Percentiles rank a stretch among this genome's conserved stretches.
Evolutionary conservation across 2,113 vertebrate species (phyloP).

Genomic region (Illadopsis cleaveri): DNA sequence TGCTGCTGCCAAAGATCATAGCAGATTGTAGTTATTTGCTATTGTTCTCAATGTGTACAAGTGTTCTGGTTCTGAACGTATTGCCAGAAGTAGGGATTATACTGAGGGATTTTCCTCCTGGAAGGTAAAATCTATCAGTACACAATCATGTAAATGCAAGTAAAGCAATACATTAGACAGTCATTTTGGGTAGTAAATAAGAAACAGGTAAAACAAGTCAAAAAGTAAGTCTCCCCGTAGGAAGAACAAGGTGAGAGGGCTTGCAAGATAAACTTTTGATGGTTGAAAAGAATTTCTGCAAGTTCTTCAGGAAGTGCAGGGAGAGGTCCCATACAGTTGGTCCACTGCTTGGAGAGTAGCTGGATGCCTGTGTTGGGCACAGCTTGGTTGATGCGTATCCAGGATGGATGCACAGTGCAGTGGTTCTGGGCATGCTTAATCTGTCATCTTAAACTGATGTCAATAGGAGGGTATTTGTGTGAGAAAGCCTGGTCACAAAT

Average conservation of each 20-base stretch:
- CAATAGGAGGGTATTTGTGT: background rate
- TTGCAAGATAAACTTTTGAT: background rate
- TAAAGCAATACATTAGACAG: background rate
- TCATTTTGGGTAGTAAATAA: background rate
- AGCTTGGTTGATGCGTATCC: background rate
- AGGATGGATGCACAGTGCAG: background rate
- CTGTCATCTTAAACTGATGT: too few species aligned
- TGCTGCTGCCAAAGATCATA: background rate
- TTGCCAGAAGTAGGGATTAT: background rate
- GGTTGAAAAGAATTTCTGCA: background rate
- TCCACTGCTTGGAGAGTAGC: background rate
- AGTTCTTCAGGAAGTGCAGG: background rate
- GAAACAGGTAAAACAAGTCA: background rate
- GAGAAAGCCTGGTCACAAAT: background rate
- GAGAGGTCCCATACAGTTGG: background rate
- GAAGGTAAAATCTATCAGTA: background rate
- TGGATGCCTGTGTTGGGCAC: background rate
- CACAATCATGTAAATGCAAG: background rate
- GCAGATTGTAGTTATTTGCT: background rate
- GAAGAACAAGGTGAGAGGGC: background rate
- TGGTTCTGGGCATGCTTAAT: background rate
- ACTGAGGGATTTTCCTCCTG: background rate
- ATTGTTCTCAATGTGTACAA: background rate
- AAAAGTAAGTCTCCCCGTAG: background rate
- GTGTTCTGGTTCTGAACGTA: background rate